phyloP scores from a whole-genome alignment of 2,888 invertebrate genomes.

The Brenthis daphne region DNA sequence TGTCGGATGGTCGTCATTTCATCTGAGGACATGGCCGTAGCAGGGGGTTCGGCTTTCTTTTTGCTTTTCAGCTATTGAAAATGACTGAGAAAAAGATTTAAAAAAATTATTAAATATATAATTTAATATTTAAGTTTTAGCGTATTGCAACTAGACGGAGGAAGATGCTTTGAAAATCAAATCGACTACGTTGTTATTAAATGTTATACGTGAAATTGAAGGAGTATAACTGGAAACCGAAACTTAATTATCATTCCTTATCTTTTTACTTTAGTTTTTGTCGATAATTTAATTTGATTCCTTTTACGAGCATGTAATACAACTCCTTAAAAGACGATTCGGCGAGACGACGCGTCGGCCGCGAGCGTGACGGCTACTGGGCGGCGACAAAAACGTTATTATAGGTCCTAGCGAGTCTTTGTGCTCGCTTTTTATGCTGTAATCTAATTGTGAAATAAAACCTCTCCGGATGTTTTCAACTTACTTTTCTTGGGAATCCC shows the following conservation, averaged over 20 bases:
- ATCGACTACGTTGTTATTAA: no score
- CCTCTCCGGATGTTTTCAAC: background rate
- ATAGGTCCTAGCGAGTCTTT: background rate
- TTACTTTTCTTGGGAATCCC: background rate
- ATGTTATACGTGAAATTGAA: background rate
- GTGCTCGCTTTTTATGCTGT: constrained; percentile 7
- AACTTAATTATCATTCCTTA: constrained; percentile 21
- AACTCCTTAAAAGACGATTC: constrained; percentile 30
- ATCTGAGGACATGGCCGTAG: no score
- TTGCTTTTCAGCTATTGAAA: no score
- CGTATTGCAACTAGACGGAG: no score
- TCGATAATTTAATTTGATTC: constrained; percentile 44
- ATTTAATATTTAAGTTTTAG: no score
- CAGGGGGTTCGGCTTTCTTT: no score
- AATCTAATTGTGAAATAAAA: constrained; percentile 15
- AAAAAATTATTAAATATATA: no score
- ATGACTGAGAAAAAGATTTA: no score
- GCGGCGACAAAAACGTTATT: constrained; percentile 18
- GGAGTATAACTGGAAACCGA: constrained; percentile 11
- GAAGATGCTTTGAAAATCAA: no score
- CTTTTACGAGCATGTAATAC: constrained; percentile 42
- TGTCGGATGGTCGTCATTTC: no score
- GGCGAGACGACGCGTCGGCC: constrained; percentile 18
- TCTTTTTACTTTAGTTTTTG: constrained; percentile 31
- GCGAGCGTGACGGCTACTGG: constrained; percentile 20